phyloP scores from a whole-genome alignment of 2,797 vertebrate genomes.

The Eulemur coronatus region DNA sequence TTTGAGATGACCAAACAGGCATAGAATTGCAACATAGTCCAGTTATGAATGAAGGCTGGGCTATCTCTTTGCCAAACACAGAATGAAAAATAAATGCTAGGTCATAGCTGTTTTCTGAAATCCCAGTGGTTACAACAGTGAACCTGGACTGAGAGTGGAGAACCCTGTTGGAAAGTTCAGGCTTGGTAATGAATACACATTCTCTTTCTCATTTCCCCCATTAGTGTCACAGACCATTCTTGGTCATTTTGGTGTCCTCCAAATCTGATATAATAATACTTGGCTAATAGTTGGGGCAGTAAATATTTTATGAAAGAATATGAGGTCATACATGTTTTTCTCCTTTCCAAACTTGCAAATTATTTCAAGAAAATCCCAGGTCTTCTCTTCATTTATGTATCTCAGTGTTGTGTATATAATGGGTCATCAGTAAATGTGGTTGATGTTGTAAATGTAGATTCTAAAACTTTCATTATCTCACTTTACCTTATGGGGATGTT shows the following conservation, averaged over 20 bases:
- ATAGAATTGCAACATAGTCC: slow-evolving; percentile 18
- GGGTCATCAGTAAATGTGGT: neutral
- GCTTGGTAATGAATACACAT: neutral
- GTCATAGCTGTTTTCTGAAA: slow-evolving; percentile 45
- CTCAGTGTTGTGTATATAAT: neutral
- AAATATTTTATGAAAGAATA: slow-evolving; percentile 27
- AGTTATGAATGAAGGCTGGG: slow-evolving; percentile 45
- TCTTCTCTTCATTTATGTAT: neutral
- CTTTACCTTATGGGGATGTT: neutral
- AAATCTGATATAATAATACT: neutral
- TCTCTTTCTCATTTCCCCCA: neutral
- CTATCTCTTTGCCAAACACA: slow-evolving; percentile 45
- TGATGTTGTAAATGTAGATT: neutral
- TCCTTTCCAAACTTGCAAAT: neutral
- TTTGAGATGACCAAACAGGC: slow-evolving; percentile 33
- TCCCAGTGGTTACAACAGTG: neutral
- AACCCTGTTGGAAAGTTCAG: neutral
- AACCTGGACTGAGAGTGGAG: neutral
- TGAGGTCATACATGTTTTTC: neutral
- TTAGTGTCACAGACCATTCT: neutral
- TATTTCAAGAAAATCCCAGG: neutral
- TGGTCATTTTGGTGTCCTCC: neutral
- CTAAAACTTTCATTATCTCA: slow-evolving; percentile 25
- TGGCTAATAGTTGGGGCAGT: neutral
- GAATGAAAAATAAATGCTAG: slow-evolving; percentile 55